Evolutionary conservation across 1,140 invertebrate species (phyloP), one percentile per base, ranked within the genome.

Genomic region (Lordiphosa collinella): DNA sequence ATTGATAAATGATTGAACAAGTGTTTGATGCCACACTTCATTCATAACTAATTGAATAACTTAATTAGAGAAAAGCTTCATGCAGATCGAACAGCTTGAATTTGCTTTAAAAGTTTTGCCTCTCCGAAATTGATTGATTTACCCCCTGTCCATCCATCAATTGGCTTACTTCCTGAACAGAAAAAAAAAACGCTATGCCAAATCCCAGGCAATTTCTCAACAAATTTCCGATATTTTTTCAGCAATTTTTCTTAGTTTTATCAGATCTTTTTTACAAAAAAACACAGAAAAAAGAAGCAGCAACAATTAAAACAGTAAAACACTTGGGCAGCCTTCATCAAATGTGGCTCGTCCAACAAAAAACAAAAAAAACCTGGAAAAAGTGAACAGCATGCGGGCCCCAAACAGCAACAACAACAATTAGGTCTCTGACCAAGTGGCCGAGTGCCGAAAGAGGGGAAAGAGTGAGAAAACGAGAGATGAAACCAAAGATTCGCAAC

Each of bases 401-500:
- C 14, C 22, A 29, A 62, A 48, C 70, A 41, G 16, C 46, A 47
- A 43, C 18, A 37, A 31, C 38, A 50, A 55, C 35, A 37, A 51
- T 57, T 57, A 47, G 31, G 31, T 44, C 41, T 44, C 41, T 44
- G 41, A 44, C 41, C 41, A 44, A 44, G 41, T 43, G 41, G 22
- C 41, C 41, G 22, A 43, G 18, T 44, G 37, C 37, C 31, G 25
- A 35, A 35, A 40, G 46, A 48, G 25, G 8, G 36, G 32, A 36
- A 32, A 6, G 22, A 11, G 10, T 7, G 16, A 49, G 31, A 18
- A 18, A 18, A 29, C 8, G 44, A 32, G 43, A 57, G 58, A 65
- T 70, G 61, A 76, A 59, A 70, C 71, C 16, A 84, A 84, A 84
- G 72, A 82, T 84, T 84, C 67, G 78, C 62, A 72, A 82, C 78